These are phyloP conservation scores for Enteromius thamalakanensis DNA, from an alignment of 2,797 vertebrate species.

Conservation along the genomic window DNA sequence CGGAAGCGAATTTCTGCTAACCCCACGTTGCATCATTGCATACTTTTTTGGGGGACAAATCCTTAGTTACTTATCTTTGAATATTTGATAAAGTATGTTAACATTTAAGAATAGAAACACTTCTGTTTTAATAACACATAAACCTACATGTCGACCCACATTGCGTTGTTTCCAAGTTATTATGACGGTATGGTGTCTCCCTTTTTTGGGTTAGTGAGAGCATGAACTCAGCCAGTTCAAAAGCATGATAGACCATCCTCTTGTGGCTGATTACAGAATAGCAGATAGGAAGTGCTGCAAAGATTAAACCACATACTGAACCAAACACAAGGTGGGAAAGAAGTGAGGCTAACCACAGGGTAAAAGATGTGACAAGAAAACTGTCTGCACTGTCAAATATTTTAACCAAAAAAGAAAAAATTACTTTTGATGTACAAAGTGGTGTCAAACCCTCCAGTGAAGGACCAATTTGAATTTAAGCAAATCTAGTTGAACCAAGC, in stretches of 20 bases:
- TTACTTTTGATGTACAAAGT: not conserved
- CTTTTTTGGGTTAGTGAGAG: not conserved
- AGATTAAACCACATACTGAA: not conserved
- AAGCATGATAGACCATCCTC: constrained; percentile 67
- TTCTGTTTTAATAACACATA: not conserved
- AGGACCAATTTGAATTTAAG: not conserved
- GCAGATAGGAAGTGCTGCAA: constrained; percentile 43
- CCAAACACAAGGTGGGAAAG: not conserved
- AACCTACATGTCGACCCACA: constrained; percentile 9
- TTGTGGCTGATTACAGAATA: constrained; percentile 67
- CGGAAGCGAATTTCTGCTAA: not conserved
- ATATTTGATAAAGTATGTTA: not conserved
- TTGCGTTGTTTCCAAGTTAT: constrained; percentile 18
- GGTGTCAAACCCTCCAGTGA: not conserved
- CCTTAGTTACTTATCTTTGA: not conserved
- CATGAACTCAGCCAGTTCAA: not conserved
- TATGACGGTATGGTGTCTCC: not conserved
- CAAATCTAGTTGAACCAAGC: not conserved
- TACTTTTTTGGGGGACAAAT: not conserved
- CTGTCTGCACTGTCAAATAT: not conserved
- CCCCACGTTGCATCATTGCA: not conserved
- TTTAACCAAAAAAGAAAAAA: not conserved
- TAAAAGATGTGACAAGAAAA: not conserved
- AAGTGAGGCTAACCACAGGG: not conserved
- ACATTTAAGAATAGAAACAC: not conserved